Percentiles rank a stretch among this genome's conserved stretches.
Evolutionary conservation across 2,113 vertebrate species (phyloP).

Genomic region (Ameiurus melas): DNA sequence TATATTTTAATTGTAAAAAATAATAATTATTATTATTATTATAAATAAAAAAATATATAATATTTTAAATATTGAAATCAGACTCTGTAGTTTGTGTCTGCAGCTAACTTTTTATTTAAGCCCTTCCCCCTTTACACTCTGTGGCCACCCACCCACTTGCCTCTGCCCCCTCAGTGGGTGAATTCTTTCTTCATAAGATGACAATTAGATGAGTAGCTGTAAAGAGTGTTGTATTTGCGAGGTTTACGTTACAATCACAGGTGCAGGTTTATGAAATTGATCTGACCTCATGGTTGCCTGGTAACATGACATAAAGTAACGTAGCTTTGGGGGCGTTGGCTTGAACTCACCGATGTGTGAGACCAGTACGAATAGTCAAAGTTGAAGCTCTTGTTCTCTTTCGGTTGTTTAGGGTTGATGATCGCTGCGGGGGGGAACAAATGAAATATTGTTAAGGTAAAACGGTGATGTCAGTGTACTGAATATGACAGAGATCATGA

Average conservation of each 20-base stretch:
- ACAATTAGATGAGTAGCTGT: not conserved
- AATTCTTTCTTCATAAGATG: not conserved
- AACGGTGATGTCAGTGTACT: not conserved
- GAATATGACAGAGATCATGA: not conserved
- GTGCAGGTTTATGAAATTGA: not conserved
- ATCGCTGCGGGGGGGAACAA: conserved; percentile 78
- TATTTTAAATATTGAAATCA: not conserved
- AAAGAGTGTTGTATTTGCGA: not conserved
- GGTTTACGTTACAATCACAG: not conserved
- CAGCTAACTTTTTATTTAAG: not conserved
- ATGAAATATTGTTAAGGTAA: not conserved
- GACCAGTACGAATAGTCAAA: conserved; percentile 99
- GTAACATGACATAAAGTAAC: not conserved
- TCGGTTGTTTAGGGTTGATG: conserved; percentile 94
- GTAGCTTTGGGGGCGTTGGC: not conserved
- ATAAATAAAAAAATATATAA: not conserved
- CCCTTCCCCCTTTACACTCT: not conserved
- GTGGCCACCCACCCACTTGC: not conserved
- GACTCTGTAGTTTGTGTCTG: not conserved
- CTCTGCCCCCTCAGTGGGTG: not conserved
- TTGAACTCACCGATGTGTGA: conserved; percentile 88
- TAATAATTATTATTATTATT: too few relatives aligned
- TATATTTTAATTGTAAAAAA: not conserved
- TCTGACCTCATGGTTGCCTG: not conserved
- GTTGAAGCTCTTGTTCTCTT: conserved; percentile 99